Percentiles rank a stretch among this genome's conserved stretches.
These are phyloP conservation scores for Eupithecia centaureata DNA, from an alignment of 2,888 invertebrate species.

Conservation along the genomic window DNA sequence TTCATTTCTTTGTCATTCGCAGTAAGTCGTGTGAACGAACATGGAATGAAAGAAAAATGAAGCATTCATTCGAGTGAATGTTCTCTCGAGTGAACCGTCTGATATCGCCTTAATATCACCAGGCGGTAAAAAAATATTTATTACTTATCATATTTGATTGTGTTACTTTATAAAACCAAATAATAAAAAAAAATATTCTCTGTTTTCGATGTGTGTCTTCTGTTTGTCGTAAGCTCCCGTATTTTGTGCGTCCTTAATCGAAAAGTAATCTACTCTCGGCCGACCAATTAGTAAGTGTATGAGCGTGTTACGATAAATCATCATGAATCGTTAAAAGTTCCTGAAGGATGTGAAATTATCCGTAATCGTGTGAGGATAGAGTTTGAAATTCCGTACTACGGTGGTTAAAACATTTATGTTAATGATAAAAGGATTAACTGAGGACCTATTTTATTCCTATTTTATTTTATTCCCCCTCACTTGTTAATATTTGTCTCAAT, in stretches of 20 bases:
- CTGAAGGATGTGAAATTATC: constrained; percentile 4
- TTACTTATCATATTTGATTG: too few species aligned
- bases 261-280: constrained; percentile 75
- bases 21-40: too few species aligned
- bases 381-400: neutral
- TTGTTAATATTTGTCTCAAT: too few species aligned
- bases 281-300: constrained; percentile 64
- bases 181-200: too few species aligned
- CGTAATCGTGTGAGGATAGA: neutral
- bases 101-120: too few species aligned
- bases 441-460: neutral
- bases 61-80: too few species aligned
- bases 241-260: constrained; percentile 28
- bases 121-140: too few species aligned
- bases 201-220: constrained; percentile 72
- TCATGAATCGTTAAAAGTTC: constrained; percentile 37
- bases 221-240: constrained; percentile 51
- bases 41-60: too few species aligned
- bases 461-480: too few species aligned
- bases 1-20: too few species aligned
- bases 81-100: too few species aligned
- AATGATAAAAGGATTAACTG: constrained; percentile 6
- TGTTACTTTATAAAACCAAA: too few species aligned
- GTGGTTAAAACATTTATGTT: constrained; percentile 29
- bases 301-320: constrained; percentile 69